Percentiles rank a stretch among this genome's conserved stretches.
Evolutionary conservation across 2,797 vertebrate genomes (phyloP).

Genomic region (Neoniphon sammara): DNA sequence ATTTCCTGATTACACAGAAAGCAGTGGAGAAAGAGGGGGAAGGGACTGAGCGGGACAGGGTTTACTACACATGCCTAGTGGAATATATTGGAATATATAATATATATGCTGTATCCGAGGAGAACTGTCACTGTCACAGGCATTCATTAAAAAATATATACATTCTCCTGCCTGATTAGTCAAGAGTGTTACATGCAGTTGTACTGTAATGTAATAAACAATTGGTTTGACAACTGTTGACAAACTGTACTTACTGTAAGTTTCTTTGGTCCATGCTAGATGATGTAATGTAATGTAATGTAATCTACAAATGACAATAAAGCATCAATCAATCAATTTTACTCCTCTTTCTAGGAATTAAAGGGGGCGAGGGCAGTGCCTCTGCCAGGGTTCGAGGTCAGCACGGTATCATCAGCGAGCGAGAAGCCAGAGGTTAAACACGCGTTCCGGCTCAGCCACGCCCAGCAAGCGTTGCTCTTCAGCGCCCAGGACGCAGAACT

Average conservation of each 20-base stretch:
- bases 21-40: constrained; percentile 34
- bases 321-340: too few species aligned
- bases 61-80: constrained; percentile 37
- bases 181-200: not conserved
- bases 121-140: constrained; percentile 11
- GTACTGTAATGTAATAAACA: too few species aligned
- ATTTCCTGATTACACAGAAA: constrained; percentile 69
- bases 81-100: too few species aligned
- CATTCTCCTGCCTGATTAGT: not conserved
- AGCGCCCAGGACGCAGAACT: constrained; percentile 85
- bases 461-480: constrained; percentile 87
- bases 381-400: constrained; percentile 86
- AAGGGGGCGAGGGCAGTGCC: constrained; percentile 79
- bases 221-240: too few species aligned
- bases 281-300: too few species aligned
- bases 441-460: constrained; percentile 84
- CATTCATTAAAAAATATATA: too few species aligned
- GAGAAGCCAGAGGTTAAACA: constrained; percentile 84
- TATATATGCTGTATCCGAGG: constrained; percentile 8
- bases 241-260: too few species aligned
- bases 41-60: constrained; percentile 11
- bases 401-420: constrained; percentile 50
- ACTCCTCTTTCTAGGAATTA: constrained; percentile 78
- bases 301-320: too few species aligned
- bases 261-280: too few species aligned